These are phyloP conservation scores for Rattus rattus DNA, from an alignment of 2,113 vertebrate genomes.

Conservation along the genomic window DNA sequence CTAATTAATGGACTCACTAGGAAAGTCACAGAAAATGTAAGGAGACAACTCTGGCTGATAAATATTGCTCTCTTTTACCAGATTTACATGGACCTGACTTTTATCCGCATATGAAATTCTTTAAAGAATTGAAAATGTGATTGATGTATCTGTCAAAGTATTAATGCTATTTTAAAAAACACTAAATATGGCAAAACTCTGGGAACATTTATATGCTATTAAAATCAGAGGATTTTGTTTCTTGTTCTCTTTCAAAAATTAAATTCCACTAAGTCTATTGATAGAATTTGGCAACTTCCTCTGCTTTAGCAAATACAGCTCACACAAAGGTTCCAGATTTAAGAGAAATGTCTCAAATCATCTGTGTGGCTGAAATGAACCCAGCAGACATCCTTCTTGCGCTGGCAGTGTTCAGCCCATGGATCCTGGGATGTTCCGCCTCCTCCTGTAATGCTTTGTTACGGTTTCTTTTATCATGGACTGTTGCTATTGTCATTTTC, in stretches of 20 bases:
- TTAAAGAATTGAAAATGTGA: not conserved
- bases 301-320: not conserved
- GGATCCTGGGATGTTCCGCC: not conserved
- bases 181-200: not conserved
- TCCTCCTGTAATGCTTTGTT: not conserved
- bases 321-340: not conserved
- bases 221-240: not conserved
- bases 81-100: not conserved
- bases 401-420: not conserved
- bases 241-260: not conserved
- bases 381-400: not conserved
- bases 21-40: conserved; percentile 1
- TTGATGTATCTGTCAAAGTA: not conserved
- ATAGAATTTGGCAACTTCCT: not conserved
- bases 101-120: not conserved
- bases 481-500: not conserved
- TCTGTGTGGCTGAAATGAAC: not conserved
- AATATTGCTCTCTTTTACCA: not conserved
- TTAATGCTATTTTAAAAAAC: not conserved
- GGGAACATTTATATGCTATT: not conserved
- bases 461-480: not conserved
- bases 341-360: not conserved
- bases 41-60: not conserved
- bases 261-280: not conserved
- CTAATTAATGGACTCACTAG: not conserved